Base-by-base conservation (phyloP, 1,140 invertebrate genomes). In the Cydia fagiglandana region DNA sequence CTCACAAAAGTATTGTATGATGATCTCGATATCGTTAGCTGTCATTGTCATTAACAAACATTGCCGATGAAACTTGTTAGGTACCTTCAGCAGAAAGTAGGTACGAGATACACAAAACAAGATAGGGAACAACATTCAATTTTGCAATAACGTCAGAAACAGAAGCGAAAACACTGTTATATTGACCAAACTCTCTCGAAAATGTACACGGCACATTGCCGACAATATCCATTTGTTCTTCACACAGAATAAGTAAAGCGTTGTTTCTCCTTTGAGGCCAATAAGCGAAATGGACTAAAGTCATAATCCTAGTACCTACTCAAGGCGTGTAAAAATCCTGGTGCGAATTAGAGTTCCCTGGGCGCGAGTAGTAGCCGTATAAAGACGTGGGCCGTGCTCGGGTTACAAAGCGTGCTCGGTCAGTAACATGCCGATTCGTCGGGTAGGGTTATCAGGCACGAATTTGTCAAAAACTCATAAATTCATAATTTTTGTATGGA, bases 381-480 rank as follows among this genome's bases (percentile, higher is more conserved):
- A 78, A 78, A 70, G 75, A 38, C 24, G 61, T 41, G 47, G 41
- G 30, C 61, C 76, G 78, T 80, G 78, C 76, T 64, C 64, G 41
- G 78, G 28, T 73, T 77, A 77, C 78, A 66, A 80, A 80, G 78
- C 75, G 74, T 47, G 34, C 15, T 30, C 75, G 77, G 64, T 53
- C 75, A 79, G 75, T 73, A 74, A 78, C 75, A 70, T 73, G 64
- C 34, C 28, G 45, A 73, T 70, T 47, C 53, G 17, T 17, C n/a
- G n/a, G 5, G 4, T 53, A 53, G 50, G 50, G 50, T n/a, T 53
- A 53, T n/a, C 50, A 53, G 50, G n/a, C 1, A n/a, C n/a, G 6
- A 50, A 53, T n/a, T 17, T 53, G 6, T n/a, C 7, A 53, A 53
- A 53, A 17, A n/a, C n/a, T n/a, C 5, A 7, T 53, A 6, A 17